phyloP scores from a whole-genome alignment of 2,113 vertebrate genomes.

The Lipophrys pholis region DNA sequence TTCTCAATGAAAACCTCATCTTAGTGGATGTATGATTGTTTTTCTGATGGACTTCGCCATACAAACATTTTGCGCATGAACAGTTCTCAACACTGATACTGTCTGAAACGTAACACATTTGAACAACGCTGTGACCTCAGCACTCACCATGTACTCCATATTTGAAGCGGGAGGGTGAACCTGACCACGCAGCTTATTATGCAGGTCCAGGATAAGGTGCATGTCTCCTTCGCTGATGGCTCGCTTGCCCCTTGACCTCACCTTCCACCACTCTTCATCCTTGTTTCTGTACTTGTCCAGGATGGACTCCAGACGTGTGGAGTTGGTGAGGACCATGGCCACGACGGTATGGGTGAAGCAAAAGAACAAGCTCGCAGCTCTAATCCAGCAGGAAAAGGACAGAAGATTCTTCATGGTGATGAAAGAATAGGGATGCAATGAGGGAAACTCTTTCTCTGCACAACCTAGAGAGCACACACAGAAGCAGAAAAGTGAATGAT shows the following conservation, averaged over 20 bases:
- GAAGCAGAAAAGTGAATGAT: not conserved
- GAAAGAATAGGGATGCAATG: conserved; percentile 54
- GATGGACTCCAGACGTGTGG: conserved; percentile 89
- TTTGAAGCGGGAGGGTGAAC: conserved; percentile 96
- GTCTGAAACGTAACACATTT: no score
- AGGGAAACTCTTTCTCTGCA: conserved; percentile 67
- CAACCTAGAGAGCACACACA: conserved; percentile 72
- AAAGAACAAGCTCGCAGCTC: conserved; percentile 81
- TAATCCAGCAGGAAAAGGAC: conserved; percentile 77
- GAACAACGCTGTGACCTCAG: no score
- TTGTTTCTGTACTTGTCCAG: conserved; percentile 92
- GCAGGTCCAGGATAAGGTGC: conserved; percentile 96
- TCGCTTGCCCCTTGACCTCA: conserved; percentile 92
- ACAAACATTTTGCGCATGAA: no score
- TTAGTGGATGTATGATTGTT: no score
- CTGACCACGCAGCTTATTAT: conserved; percentile 96
- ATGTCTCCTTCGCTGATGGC: conserved; percentile 96
- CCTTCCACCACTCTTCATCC: conserved; percentile 91
- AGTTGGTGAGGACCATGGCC: conserved; percentile 88
- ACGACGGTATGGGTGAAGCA: conserved; percentile 84
- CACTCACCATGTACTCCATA: conserved; percentile 97
- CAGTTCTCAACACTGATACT: no score
- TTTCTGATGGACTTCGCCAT: no score
- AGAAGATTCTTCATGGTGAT: conserved; percentile 86
- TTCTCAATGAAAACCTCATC: no score